phyloP scores from a whole-genome alignment of 2,888 invertebrate genomes.

The Standfussiana lucernea region DNA sequence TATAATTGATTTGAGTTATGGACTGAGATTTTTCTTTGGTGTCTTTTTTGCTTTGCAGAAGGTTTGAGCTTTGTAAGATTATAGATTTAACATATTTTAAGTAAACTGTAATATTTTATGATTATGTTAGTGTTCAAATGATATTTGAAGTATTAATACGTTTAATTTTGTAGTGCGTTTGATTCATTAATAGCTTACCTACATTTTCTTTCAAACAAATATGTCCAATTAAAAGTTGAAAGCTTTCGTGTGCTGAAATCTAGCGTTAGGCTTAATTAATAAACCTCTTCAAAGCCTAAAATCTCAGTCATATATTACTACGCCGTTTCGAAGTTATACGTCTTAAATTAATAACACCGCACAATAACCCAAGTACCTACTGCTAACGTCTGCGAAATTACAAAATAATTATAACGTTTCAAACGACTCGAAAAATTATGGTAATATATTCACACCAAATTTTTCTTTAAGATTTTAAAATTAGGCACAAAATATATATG shows the following conservation, averaged over 20 bases:
- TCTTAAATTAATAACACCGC: background rate
- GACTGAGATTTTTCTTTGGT: background rate
- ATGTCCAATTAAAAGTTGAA: constrained; percentile 6
- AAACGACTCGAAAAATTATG: background rate
- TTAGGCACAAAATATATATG: background rate
- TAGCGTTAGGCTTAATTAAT: constrained; percentile 15
- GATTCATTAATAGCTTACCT: background rate
- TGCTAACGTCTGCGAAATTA: background rate
- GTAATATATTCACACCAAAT: background rate
- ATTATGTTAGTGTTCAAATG: too few relatives aligned
- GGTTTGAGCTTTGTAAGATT: background rate
- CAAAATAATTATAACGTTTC: background rate
- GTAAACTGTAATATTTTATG: background rate
- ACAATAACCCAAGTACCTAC: constrained; percentile 2
- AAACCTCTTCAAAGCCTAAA: background rate
- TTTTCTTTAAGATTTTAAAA: background rate
- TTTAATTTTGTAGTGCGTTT: background rate
- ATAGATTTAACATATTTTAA: background rate
- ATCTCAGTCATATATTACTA: constrained; percentile 2
- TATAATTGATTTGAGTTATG: constrained; percentile 21
- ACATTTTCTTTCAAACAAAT: background rate
- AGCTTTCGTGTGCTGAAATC: background rate
- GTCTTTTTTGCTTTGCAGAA: background rate
- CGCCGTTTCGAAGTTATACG: background rate
- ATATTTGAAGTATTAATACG: background rate